Conservation (phyloP, 2,888 invertebrate species). For the Therioaphis trifolii region DNA sequence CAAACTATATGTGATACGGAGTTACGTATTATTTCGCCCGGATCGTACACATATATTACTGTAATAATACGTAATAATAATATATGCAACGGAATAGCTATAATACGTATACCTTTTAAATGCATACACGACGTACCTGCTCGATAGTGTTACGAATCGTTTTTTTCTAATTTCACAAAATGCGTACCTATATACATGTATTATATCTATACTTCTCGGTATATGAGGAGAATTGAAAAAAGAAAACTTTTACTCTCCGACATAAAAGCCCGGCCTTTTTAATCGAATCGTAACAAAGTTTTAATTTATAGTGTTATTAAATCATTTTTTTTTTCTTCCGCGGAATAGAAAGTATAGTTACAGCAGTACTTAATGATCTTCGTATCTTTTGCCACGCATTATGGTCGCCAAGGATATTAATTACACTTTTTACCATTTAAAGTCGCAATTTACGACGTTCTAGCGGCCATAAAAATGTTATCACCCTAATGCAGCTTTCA, state of each 20-base stretch:
- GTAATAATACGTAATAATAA: background rate
- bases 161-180: no score
- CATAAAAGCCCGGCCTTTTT: background rate
- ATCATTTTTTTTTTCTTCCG: background rate
- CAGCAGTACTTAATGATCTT: conserved; percentile 27
- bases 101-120: background rate
- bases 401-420: conserved; percentile 26
- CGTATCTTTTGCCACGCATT: conserved; percentile 22
- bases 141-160: no score
- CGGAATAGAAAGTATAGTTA: background rate
- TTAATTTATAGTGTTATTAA: background rate
- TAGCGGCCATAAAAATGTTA: conserved; percentile 42
- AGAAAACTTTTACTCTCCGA: no score
- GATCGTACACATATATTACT: background rate
- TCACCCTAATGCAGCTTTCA: conserved; percentile 53
- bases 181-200: no score
- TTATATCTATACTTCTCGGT: no score
- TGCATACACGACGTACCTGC: background rate
- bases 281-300: background rate
- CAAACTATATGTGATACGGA: background rate
- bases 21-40: background rate
- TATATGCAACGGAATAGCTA: background rate
- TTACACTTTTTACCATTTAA: conserved; percentile 47
- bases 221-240: no score
- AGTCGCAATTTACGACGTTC: conserved; percentile 38